These are phyloP conservation scores for Teleopsis dalmanni DNA, from an alignment of 1,140 invertebrate species.

Conservation along the genomic window DNA sequence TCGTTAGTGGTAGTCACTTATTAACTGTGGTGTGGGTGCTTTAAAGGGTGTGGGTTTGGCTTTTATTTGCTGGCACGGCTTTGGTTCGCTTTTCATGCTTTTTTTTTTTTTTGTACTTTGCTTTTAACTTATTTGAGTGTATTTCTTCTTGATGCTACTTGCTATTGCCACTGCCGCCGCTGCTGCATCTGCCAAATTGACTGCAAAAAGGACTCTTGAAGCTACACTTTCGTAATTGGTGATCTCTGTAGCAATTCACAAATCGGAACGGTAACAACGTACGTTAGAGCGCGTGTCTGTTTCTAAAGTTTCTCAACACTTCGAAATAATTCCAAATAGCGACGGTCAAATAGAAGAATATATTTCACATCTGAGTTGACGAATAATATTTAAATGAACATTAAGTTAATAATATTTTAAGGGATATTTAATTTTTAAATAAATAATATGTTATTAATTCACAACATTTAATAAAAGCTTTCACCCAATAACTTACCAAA, in stretches of 20 bases:
- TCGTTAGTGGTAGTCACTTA: too few relatives aligned
- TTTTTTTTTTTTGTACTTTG: not conserved
- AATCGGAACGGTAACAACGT: constrained; percentile 7
- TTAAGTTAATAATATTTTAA: too few relatives aligned
- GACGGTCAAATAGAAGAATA: not conserved
- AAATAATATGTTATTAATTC: too few relatives aligned
- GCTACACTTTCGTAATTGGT: constrained; percentile 44
- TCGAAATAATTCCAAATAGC: not conserved
- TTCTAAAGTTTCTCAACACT: too few relatives aligned
- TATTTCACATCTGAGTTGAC: not conserved
- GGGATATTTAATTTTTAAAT: too few relatives aligned
- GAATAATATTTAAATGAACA: too few relatives aligned
- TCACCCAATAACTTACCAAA: not conserved
- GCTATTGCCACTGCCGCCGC: not conserved
- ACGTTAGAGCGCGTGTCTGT: not conserved
- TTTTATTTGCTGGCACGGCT: not conserved
- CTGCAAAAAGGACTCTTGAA: constrained; percentile 42
- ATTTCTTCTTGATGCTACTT: constrained; percentile 1
- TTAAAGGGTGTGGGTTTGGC: not conserved
- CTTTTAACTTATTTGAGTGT: not conserved
- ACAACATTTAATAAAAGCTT: too few relatives aligned
- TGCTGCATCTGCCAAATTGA: constrained; percentile 25
- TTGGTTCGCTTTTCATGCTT: not conserved
- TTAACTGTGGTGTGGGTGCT: too few relatives aligned
- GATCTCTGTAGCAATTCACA: constrained; percentile 24